Evolutionary conservation across 2,797 vertebrate genomes (phyloP).

Genomic region (Ceryle rudis): DNA sequence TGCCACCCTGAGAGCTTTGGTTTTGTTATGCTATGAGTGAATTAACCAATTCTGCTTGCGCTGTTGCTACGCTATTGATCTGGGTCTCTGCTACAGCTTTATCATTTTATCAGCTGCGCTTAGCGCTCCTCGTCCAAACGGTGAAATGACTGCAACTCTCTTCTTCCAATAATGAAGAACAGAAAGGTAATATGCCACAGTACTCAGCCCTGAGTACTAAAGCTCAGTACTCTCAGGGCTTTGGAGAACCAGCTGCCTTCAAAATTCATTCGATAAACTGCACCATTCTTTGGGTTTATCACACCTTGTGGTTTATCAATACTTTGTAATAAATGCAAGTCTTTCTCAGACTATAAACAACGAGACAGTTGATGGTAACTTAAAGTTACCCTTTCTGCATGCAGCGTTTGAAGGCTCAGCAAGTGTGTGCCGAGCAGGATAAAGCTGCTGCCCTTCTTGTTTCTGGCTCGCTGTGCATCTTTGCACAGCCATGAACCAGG

Average conservation of each 20-base stretch:
- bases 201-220: no score
- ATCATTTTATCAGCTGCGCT: not conserved
- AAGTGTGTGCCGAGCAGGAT: not conserved
- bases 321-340: not conserved
- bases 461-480: not conserved
- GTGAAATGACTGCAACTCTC: not conserved
- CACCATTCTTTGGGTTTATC: not conserved
- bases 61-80: not conserved
- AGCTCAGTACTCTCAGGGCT: no score
- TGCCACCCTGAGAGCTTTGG: not conserved
- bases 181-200: not conserved
- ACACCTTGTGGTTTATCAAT: not conserved
- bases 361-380: not conserved
- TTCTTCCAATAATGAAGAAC: not conserved
- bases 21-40: not conserved
- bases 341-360: not conserved
- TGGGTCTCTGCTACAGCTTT: not conserved
- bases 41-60: not conserved
- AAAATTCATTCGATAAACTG: not conserved
- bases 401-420: not conserved
- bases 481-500: not conserved
- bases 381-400: not conserved
- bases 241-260: not conserved
- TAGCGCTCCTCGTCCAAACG: not conserved
- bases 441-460: not conserved